phyloP scores from a whole-genome alignment of 2,113 vertebrate species.

The Chionis minor region DNA sequence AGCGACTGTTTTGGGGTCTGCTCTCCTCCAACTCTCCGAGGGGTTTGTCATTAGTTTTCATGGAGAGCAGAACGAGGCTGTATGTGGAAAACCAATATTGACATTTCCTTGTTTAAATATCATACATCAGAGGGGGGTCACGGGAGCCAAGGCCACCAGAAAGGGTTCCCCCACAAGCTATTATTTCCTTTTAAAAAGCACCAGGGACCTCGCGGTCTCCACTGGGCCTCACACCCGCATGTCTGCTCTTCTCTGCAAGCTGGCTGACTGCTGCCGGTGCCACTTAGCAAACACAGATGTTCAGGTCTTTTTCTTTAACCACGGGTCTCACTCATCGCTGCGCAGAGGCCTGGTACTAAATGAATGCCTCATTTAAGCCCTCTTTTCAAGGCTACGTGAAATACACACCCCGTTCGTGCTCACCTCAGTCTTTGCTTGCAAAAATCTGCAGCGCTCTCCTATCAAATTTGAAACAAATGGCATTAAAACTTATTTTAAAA shows the following conservation, averaged over 20 bases:
- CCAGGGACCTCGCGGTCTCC: neutral
- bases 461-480: slow-evolving; percentile 17
- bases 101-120: slow-evolving; percentile 66
- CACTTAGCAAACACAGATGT: slow-evolving; percentile 55
- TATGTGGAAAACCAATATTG: slow-evolving; percentile 56
- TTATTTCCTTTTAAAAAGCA: slow-evolving; percentile 64
- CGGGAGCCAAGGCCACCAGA: slow-evolving; percentile 45
- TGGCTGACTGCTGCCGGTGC: neutral
- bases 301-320: slow-evolving; percentile 33
- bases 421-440: neutral
- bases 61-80: slow-evolving; percentile 2
- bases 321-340: neutral
- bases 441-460: neutral
- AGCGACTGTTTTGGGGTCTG: neutral
- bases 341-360: neutral
- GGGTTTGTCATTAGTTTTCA: slow-evolving; percentile 30
- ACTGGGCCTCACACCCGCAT: neutral
- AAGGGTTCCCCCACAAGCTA: slow-evolving; percentile 56
- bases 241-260: slow-evolving; percentile 13
- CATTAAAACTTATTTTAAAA: slow-evolving; percentile 39
- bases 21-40: neutral
- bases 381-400: neutral
- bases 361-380: neutral
- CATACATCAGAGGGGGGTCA: slow-evolving; percentile 59
- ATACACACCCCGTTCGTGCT: rapidly evolving